Evolutionary conservation across 1,140 invertebrate species (phyloP).

Genomic region (Sminthurides bifidus): DNA sequence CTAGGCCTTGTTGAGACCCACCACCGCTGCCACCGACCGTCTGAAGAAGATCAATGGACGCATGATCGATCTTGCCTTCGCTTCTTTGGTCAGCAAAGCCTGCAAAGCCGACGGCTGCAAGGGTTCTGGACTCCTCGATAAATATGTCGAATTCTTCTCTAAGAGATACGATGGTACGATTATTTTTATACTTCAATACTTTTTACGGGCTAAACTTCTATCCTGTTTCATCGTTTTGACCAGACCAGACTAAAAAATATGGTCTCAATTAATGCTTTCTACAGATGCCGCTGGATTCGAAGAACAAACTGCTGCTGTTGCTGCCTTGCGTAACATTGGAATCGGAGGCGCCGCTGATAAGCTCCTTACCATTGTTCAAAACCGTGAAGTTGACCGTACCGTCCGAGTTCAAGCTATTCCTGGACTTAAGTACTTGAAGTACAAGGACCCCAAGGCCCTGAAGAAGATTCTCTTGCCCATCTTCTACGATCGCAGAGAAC

Average conservation of each 20-base stretch:
- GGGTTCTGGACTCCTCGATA: slow-evolving; percentile 25
- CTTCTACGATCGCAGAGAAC: slow-evolving; percentile 25
- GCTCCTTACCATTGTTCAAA: slow-evolving; percentile 14
- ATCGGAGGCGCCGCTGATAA: slow-evolving; percentile 15
- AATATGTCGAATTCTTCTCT: slow-evolving; percentile 27
- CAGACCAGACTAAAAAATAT: too few relatives aligned
- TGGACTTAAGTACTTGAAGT: slow-evolving; percentile 20
- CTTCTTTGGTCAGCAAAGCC: slow-evolving; percentile 22
- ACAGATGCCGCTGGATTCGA: slow-evolving; percentile 16
- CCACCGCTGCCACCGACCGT: slow-evolving; percentile 8
- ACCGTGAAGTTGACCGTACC: slow-evolving; percentile 18
- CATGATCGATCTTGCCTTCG: slow-evolving; percentile 29
- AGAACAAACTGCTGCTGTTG: slow-evolving; percentile 22
- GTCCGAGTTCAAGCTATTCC: slow-evolving; percentile 25
- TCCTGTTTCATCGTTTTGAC: too few relatives aligned
- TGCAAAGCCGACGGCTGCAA: slow-evolving; percentile 23
- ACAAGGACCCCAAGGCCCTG: slow-evolving; percentile 6
- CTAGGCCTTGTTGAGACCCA: slow-evolving; percentile 10
- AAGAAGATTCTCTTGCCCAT: slow-evolving; percentile 21
- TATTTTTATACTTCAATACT: too few relatives aligned
- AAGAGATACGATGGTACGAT: slow-evolving; percentile 18
- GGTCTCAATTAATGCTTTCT: neutral
- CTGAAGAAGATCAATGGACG: slow-evolving; percentile 4
- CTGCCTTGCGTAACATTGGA: slow-evolving; percentile 20
- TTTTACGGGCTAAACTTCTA: too few relatives aligned